Conservation (phyloP, 2,888 invertebrate species). For the Limnephilus rhombicus region DNA sequence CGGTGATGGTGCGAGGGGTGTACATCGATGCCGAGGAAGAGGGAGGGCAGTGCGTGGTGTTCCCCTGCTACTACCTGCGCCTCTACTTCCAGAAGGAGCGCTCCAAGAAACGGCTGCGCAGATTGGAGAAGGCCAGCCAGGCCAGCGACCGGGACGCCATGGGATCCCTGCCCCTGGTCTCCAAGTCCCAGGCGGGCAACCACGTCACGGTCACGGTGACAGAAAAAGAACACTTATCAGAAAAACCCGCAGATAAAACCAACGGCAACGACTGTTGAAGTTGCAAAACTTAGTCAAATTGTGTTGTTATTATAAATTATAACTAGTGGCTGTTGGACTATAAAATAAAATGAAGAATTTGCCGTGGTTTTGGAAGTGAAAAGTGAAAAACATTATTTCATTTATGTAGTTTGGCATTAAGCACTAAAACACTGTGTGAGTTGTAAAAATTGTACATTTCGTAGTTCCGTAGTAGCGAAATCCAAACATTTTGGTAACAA, state of each 20-base stretch:
- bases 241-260: slow-evolving; percentile 3
- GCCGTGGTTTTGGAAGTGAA: background rate
- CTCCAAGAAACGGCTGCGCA: slow-evolving; percentile 78
- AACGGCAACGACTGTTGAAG: slow-evolving; percentile 14
- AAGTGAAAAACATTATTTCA: background rate
- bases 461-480: background rate
- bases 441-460: background rate
- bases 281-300: background rate
- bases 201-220: slow-evolving; percentile 48
- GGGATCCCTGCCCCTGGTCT: slow-evolving; percentile 68
- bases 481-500: background rate
- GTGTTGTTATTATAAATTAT: background rate
- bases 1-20: slow-evolving; percentile 90
- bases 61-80: slow-evolving; percentile 90
- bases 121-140: slow-evolving; percentile 71
- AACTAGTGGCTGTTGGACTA: background rate
- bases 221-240: slow-evolving; percentile 30
- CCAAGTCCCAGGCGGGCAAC: slow-evolving; percentile 64
- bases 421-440: background rate
- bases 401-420: background rate
- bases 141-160: slow-evolving; percentile 68
- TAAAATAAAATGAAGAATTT: background rate
- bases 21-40: slow-evolving; percentile 93
- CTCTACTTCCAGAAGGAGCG: slow-evolving; percentile 85
- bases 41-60: slow-evolving; percentile 88